Conservation (phyloP, 1,140 invertebrate genomes). For the Drosophila santomea region DNA sequence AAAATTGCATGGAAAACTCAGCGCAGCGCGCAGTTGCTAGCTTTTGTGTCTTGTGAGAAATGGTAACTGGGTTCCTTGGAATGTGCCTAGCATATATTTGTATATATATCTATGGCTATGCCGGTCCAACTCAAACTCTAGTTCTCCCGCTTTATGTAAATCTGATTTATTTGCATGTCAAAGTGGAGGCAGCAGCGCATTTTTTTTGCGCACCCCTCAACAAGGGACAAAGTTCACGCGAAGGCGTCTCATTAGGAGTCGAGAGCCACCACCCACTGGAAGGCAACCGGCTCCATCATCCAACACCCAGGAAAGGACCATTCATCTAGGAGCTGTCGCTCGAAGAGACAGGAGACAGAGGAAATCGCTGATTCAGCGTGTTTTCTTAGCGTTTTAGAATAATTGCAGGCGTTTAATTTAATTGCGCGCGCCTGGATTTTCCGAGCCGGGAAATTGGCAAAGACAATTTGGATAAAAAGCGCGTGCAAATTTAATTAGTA, state of each 20-base stretch:
- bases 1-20: conserved; percentile 40
- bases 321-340: conserved; percentile 32
- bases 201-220: conserved; percentile 1
- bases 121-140: conserved; percentile 16
- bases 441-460: conserved; percentile 39
- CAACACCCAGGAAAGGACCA: background rate
- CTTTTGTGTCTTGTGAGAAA: conserved; percentile 53
- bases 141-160: conserved; percentile 69
- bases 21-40: conserved; percentile 38
- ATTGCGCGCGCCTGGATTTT: conserved; percentile 73
- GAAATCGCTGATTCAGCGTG: conserved; percentile 55
- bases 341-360: background rate
- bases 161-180: conserved; percentile 84
- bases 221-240: conserved; percentile 19
- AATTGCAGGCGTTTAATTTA: conserved; percentile 82
- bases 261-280: background rate
- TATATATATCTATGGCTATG: conserved; percentile 26
- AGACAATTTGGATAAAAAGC: conserved; percentile 68
- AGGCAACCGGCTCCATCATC: too few relatives aligned
- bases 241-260: conserved; percentile 60
- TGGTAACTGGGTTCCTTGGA: conserved; percentile 19
- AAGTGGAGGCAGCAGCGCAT: conserved; percentile 54
- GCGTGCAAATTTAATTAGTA: conserved; percentile 77
- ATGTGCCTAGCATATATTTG: conserved; percentile 43
- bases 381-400: conserved; percentile 75